Conservation (phyloP, 2,797 vertebrate species). For the Siniperca obscura region DNA sequence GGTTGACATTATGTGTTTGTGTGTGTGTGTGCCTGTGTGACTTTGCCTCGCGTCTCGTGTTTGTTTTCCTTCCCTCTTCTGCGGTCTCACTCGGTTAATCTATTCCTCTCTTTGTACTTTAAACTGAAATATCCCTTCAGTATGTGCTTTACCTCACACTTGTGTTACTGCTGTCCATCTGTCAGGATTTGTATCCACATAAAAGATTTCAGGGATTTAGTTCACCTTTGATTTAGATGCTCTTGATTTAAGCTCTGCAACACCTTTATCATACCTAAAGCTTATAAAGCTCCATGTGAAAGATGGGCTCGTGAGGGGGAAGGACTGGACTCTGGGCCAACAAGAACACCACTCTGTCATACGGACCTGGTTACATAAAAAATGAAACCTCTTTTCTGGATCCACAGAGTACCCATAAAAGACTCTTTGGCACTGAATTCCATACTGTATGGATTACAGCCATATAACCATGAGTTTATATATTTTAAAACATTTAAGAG, state of each 20-base stretch:
- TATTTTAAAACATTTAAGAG: not conserved
- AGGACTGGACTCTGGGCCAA: constrained; percentile 41
- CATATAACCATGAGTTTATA: not conserved
- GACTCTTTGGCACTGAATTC: not conserved
- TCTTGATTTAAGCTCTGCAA: constrained; percentile 7
- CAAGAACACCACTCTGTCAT: constrained; percentile 31
- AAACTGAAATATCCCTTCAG: constrained; percentile 13
- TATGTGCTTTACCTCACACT: constrained; percentile 9
- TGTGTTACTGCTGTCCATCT: constrained; percentile 20
- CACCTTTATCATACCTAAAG: constrained; percentile 29
- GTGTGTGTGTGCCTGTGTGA: constrained; percentile 13
- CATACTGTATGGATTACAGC: not conserved
- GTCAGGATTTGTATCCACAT: constrained; percentile 9
- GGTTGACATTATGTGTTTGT: constrained; percentile 45
- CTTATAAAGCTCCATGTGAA: constrained; percentile 34
- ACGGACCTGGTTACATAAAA: constrained; percentile 33
- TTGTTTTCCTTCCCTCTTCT: constrained; percentile 32
- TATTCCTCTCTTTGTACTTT: constrained; percentile 8
- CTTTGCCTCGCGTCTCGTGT: constrained; percentile 22
- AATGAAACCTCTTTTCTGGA: constrained; percentile 13
- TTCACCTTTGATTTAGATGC: constrained; percentile 29
- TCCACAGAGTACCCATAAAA: constrained; percentile 26
- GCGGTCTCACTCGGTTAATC: constrained; percentile 11
- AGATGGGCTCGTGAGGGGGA: constrained; percentile 17
- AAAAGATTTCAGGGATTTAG: constrained; percentile 30